These are phyloP conservation scores for Sula dactylatra DNA, from an alignment of 2,113 vertebrate species.

Conservation along the genomic window DNA sequence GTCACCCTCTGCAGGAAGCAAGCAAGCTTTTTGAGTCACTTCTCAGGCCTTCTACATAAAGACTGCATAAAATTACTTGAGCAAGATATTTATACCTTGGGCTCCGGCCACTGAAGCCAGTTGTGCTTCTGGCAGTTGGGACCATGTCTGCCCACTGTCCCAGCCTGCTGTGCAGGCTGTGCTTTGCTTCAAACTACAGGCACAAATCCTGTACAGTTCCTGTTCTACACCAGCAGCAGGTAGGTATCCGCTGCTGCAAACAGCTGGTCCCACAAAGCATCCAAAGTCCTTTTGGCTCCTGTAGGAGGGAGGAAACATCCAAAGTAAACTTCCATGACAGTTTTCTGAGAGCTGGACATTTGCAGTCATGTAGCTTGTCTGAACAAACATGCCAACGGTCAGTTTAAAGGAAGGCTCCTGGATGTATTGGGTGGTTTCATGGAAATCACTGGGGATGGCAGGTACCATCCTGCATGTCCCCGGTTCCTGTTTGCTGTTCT, in stretches of 20 bases:
- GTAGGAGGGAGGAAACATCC: not conserved
- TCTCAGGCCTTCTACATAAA: not conserved
- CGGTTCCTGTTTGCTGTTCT: not conserved
- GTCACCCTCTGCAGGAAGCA: not conserved
- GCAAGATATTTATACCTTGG: not conserved
- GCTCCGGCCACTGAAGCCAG: not conserved
- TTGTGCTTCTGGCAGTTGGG: not conserved
- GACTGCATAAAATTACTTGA: not conserved
- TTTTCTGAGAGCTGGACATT: not conserved
- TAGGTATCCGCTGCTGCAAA: not conserved
- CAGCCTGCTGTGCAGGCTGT: not conserved
- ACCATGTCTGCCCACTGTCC: no score
- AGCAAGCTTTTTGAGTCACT: not conserved
- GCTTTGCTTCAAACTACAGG: not conserved
- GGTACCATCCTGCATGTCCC: not conserved
- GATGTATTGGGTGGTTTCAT: not conserved
- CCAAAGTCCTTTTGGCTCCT: slow-evolving; percentile 1
- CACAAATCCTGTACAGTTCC: not conserved
- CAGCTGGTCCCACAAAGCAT: not conserved
- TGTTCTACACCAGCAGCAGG: not conserved
- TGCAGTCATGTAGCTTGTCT: accelerated
- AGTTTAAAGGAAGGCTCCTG: not conserved
- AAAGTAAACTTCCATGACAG: not conserved
- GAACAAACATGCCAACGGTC: not conserved
- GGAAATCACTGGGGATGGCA: not conserved